phyloP scores from a whole-genome alignment of 2,888 invertebrate species.

The Ormyrus labotus region DNA sequence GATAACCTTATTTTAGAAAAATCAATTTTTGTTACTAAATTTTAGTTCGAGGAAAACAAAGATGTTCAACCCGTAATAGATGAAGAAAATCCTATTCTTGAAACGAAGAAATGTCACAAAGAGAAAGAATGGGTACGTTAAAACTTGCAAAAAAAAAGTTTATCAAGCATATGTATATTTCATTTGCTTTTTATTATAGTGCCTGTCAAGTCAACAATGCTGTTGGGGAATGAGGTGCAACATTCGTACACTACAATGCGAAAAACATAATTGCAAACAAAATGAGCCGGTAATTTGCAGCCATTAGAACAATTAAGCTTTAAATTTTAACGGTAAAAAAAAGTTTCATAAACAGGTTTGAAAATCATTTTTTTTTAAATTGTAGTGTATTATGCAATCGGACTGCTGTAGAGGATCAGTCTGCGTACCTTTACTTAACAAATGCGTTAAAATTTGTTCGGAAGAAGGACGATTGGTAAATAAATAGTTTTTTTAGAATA shows the following conservation, averaged over 20 bases:
- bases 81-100: background rate
- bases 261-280: slow-evolving; percentile 17
- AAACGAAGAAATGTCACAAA: slow-evolving; percentile 15
- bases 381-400: background rate
- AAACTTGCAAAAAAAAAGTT: background rate
- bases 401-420: slow-evolving; percentile 25
- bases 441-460: slow-evolving; percentile 15
- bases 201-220: slow-evolving; percentile 9
- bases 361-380: slow-evolving; percentile 2
- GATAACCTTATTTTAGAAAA: too few relatives aligned
- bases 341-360: too few relatives aligned
- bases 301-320: too few relatives aligned
- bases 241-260: background rate
- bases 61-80: slow-evolving; percentile 18
- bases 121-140: slow-evolving; percentile 22
- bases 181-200: background rate
- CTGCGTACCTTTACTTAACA: background rate
- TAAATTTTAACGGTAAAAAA: too few relatives aligned
- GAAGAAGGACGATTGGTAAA: slow-evolving; percentile 17
- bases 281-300: slow-evolving; percentile 3
- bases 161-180: background rate
- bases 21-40: too few relatives aligned
- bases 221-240: slow-evolving; percentile 37
- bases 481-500: background rate
- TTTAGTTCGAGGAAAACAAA: background rate